These are phyloP conservation scores for Drosophila pseudoananassae DNA, from an alignment of 1,140 invertebrate species.

Conservation along the genomic window DNA sequence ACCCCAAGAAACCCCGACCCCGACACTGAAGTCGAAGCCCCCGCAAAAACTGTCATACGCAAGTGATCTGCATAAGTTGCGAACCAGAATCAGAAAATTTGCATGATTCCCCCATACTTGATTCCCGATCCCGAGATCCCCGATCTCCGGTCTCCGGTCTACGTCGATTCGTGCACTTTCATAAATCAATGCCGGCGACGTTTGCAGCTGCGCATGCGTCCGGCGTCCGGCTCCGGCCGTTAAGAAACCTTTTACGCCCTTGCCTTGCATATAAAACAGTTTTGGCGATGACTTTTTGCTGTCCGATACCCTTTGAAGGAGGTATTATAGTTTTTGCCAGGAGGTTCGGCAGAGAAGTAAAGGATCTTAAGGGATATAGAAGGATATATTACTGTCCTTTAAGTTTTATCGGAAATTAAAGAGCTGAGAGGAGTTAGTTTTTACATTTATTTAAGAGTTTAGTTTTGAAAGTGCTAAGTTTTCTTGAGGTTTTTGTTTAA, in stretches of 20 bases:
- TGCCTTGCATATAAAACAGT: conserved; percentile 81
- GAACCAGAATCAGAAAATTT: conserved; percentile 47
- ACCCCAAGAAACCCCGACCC: neutral
- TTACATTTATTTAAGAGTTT: no score
- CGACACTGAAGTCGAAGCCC: neutral
- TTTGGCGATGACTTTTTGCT: conserved; percentile 50
- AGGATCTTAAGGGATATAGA: neutral
- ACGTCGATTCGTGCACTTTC: conserved; percentile 71
- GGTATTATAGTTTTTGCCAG: conserved; percentile 6
- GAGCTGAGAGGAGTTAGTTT: no score
- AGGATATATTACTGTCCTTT: no score
- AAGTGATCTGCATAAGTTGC: conserved; percentile 28
- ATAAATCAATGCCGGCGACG: conserved; percentile 74
- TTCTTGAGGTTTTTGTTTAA: no score
- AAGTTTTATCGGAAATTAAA: no score
- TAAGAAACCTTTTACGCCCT: conserved; percentile 79
- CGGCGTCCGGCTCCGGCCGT: conserved; percentile 42
- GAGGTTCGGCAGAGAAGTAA: neutral
- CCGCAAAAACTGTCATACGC: conserved; percentile 65
- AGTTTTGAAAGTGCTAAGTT: no score
- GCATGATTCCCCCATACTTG: conserved; percentile 46
- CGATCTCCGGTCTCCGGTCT: neutral
- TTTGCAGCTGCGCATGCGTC: conserved; percentile 80
- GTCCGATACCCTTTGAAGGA: conserved; percentile 36
- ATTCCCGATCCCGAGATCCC: neutral